Base-by-base conservation (phyloP, 2,888 invertebrate species). In the Osmoderma eremita region DNA sequence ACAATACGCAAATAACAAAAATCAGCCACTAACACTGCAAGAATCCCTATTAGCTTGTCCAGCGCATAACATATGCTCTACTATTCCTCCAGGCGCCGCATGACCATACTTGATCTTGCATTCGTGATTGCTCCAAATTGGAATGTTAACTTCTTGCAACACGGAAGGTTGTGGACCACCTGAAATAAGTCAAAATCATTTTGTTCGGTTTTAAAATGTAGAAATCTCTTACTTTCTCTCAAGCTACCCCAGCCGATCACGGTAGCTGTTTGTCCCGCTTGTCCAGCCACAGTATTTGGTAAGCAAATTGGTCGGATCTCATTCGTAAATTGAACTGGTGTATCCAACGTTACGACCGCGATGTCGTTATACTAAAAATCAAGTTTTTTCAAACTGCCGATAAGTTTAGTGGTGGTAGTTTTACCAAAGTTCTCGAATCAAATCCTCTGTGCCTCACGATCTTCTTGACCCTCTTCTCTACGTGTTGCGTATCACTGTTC, bases 191-290 rank as follows among this genome's bases (percentile, higher is more conserved):
- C 36, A 36, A 36, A 36, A 36, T 42, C 30, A n/a, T 36, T 63
- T 38, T 15, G 1, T 4, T 1, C 8, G 1, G 20, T 50, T 30
- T 17, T n/a, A n/a, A n/a, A 38, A 30, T 3, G 30, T 30, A 30
- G 10, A 6, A 39, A 49, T 62, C 58, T 82, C 87, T 85, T 78
- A 91, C 92, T 90, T 82, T 93, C 93, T 76, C 89, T 84, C 71
- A 93, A 83, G 76, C 93, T 93, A 51, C 94, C 95, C 95, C 95
- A 95, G 45, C 95, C 95, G 66, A 93, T 91, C 2, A 95, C 94
- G 0, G 93, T 94, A 1, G 89, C 94, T 10, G 87, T 85, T 71
- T 87, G 86, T 1, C 92, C 92, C 38, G 87, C 84, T 77, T 91
- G 93, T 1, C 86, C 86, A 54, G 85, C 83, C 5, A 85, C 81